A percentile compares a stretch with the other conserved stretches of the same genome.
Evolutionary conservation across 2,797 vertebrate species (phyloP).

Genomic region (Tachyglossus aculeatus): DNA sequence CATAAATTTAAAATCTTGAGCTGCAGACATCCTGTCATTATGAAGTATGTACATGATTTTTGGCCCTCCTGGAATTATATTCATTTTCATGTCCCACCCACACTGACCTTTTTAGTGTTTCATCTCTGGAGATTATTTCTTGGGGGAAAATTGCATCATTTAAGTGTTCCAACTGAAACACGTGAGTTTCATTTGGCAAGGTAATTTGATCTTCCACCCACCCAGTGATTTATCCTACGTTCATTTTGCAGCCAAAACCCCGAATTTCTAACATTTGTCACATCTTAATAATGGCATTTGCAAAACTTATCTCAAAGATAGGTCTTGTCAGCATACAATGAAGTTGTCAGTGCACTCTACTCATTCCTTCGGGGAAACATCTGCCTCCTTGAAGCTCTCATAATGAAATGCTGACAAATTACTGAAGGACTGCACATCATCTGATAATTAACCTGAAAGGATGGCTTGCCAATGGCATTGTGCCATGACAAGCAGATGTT

Average conservation of each 20-base stretch:
- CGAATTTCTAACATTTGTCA: background rate
- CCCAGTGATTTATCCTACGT: conserved; percentile 11
- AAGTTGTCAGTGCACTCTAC: conserved; percentile 46
- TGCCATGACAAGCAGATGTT: conserved; percentile 40
- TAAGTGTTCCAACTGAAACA: conserved; percentile 13
- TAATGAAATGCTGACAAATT: conserved; percentile 53
- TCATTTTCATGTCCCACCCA: conserved; percentile 2
- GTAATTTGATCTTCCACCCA: background rate
- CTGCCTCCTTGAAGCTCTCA: conserved; percentile 40
- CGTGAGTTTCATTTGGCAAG: conserved; percentile 1
- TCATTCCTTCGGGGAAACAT: conserved; percentile 52
- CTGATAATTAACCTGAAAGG: conserved; percentile 38
- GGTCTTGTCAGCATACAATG: conserved; percentile 27
- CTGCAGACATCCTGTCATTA: conserved; percentile 31
- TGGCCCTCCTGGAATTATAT: conserved; percentile 3
- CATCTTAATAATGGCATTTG: too few species aligned
- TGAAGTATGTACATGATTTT: conserved; percentile 35
- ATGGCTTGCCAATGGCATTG: conserved; percentile 2
- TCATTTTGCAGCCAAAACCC: conserved; percentile 5
- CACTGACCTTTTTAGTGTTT: conserved; percentile 8
- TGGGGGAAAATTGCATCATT: background rate
- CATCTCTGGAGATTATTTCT: background rate
- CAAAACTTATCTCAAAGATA: background rate
- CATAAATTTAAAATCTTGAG: conserved; percentile 42
- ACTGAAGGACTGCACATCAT: background rate